These are phyloP conservation scores for Cynodonichthys magdalenae DNA, from an alignment of 2,797 vertebrate genomes.

Conservation along the genomic window DNA sequence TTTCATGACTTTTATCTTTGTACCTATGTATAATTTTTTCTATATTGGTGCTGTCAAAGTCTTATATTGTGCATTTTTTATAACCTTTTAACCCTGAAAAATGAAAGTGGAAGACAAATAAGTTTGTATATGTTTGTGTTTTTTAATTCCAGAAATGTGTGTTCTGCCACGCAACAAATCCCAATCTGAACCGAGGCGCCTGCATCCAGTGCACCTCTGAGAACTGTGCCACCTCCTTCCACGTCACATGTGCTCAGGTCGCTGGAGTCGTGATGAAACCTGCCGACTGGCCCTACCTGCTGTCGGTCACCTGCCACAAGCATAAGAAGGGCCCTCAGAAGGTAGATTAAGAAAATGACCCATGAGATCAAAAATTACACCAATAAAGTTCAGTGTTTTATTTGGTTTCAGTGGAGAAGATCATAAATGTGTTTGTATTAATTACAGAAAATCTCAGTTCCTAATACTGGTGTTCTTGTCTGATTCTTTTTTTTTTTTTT, in stretches of 20 bases:
- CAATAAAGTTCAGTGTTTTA: too few species aligned
- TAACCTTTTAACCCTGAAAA: not conserved
- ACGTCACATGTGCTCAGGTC: slow-evolving; percentile 93
- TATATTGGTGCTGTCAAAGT: too few species aligned
- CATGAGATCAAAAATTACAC: not conserved
- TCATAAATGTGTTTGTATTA: too few species aligned
- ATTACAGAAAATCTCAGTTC: too few species aligned
- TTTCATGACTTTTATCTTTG: too few species aligned
- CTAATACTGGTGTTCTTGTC: too few species aligned
- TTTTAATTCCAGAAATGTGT: slow-evolving; percentile 86
- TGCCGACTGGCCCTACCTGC: slow-evolving; percentile 94
- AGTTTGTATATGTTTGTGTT: not conserved
- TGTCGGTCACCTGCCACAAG: slow-evolving; percentile 94
- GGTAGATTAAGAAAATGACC: slow-evolving; percentile 62
- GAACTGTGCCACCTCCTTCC: slow-evolving; percentile 96
- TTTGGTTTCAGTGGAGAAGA: too few species aligned
- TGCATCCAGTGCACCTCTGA: slow-evolving; percentile 94
- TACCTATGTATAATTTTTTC: too few species aligned
- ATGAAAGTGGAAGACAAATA: slow-evolving; percentile 1
- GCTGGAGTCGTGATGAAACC: slow-evolving; percentile 92
- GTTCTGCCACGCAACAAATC: slow-evolving; percentile 86
- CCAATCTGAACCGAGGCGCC: slow-evolving; percentile 85
- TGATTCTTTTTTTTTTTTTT: too few species aligned
- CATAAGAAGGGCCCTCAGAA: slow-evolving; percentile 79
- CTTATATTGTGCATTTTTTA: too few species aligned